A percentile compares a stretch with the other conserved stretches of the same genome.
phyloP scores from a whole-genome alignment of 2,113 vertebrate species.

The Apus apus region DNA sequence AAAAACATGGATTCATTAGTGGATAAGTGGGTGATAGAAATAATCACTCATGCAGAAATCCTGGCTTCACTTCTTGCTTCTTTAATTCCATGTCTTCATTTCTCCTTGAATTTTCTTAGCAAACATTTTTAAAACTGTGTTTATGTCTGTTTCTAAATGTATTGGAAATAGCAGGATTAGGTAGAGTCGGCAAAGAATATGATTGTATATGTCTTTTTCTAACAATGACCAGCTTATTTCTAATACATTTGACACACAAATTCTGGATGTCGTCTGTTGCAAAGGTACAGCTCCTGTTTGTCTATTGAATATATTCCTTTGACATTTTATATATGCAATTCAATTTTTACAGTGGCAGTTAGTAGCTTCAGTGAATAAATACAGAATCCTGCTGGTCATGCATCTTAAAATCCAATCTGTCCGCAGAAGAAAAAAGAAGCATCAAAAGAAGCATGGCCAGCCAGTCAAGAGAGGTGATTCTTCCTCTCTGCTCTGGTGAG shows the following conservation, averaged over 20 bases:
- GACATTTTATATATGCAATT: not conserved
- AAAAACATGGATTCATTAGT: not conserved
- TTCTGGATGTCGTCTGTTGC: not conserved
- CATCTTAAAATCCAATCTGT: not conserved
- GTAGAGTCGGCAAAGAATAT: not conserved
- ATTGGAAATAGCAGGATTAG: not conserved
- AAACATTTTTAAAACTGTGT: not conserved
- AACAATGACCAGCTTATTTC: not conserved
- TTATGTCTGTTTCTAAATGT: not conserved
- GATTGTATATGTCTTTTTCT: not conserved
- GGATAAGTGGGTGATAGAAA: not conserved
- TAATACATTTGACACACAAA: not conserved
- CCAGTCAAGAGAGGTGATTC: too few relatives aligned
- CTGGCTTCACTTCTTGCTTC: not conserved
- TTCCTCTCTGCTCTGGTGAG: too few relatives aligned
- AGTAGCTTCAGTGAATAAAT: not conserved
- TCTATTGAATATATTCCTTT: not conserved
- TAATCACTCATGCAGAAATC: not conserved
- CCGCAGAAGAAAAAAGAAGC: not conserved
- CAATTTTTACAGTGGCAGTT: not conserved
- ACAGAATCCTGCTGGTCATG: not conserved
- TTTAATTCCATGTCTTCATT: not conserved
- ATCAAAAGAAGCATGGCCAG: too few relatives aligned
- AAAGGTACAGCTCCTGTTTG: not conserved
- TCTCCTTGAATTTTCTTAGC: not conserved